Evolutionary conservation across 92 coral and sea anemone species (phyloP).

Genomic region (Umimayanthus chanpuru): DNA sequence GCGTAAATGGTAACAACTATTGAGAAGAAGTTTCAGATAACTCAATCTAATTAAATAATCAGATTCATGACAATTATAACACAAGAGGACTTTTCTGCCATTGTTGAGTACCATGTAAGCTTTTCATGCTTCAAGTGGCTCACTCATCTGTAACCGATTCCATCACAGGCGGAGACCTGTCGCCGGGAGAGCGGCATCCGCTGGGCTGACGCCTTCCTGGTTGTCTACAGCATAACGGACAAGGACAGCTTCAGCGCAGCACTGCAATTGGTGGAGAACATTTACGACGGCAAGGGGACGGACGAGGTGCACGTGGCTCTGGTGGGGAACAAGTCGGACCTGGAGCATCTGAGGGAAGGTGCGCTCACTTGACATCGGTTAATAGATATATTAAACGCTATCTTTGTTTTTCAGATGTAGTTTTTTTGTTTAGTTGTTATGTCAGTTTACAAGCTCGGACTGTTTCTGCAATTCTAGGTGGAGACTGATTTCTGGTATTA

Average conservation of each 20-base stretch:
- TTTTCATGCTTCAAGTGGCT: background rate
- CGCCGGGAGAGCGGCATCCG: conserved; percentile 65
- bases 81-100: no score
- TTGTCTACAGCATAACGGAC: conserved; percentile 97
- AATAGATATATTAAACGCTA: background rate
- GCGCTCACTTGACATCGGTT: background rate
- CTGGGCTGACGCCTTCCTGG: conserved; percentile 98
- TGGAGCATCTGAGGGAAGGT: conserved; percentile 96
- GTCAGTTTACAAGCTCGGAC: no score
- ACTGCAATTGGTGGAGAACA: conserved; percentile 80
- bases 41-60: no score
- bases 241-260: conserved; percentile 95
- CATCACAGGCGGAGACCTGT: conserved; percentile 22
- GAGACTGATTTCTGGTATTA: no score
- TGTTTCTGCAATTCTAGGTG: no score
- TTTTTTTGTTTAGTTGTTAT: no score
- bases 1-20: no score
- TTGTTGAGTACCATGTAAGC: background rate
- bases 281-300: conserved; percentile 91
- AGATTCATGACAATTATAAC: no score
- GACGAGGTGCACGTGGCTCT: conserved; percentile 93
- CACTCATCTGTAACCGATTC: background rate
- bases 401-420: no score
- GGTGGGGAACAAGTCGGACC: conserved; percentile 90
- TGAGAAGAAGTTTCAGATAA: no score